Evolutionary conservation across 2,797 vertebrate species (phyloP).

Genomic region (Coluber constrictor): DNA sequence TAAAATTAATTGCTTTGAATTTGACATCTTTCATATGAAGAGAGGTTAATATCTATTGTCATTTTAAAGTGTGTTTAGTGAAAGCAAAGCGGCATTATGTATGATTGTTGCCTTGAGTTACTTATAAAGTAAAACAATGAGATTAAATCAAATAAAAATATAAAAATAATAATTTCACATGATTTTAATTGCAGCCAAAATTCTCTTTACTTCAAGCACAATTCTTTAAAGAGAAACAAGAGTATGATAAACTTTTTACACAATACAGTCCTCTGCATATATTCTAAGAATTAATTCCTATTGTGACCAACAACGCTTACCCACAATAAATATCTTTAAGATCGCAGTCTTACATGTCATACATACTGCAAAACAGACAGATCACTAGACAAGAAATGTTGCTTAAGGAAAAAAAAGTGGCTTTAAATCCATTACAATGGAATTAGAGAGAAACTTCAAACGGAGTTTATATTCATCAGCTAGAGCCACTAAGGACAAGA

Average conservation of each 20-base stretch:
- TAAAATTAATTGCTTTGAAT: neutral
- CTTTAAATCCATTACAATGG: neutral
- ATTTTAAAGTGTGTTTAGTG: neutral
- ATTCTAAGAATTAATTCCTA: neutral
- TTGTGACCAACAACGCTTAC: neutral
- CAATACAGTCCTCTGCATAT: neutral
- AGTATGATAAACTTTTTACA: neutral
- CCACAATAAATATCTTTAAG: no score
- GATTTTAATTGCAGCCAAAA: neutral
- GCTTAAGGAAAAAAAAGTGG: neutral
- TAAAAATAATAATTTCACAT: neutral
- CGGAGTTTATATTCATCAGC: neutral
- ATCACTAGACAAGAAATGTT: neutral
- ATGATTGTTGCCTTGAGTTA: neutral
- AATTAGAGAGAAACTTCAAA: slow-evolving; percentile 17
- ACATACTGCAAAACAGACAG: neutral
- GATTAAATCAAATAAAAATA: neutral
- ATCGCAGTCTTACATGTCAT: neutral
- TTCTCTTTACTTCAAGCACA: neutral
- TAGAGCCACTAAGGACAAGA: neutral
- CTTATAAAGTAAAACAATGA: neutral
- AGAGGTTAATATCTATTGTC: neutral
- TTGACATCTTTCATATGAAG: neutral
- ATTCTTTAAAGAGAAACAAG: neutral
- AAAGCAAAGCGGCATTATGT: neutral